Percentiles rank a stretch among this genome's conserved stretches.
phyloP scores from a whole-genome alignment of 2,888 invertebrate species.

The Anoplius nigerrimus region DNA sequence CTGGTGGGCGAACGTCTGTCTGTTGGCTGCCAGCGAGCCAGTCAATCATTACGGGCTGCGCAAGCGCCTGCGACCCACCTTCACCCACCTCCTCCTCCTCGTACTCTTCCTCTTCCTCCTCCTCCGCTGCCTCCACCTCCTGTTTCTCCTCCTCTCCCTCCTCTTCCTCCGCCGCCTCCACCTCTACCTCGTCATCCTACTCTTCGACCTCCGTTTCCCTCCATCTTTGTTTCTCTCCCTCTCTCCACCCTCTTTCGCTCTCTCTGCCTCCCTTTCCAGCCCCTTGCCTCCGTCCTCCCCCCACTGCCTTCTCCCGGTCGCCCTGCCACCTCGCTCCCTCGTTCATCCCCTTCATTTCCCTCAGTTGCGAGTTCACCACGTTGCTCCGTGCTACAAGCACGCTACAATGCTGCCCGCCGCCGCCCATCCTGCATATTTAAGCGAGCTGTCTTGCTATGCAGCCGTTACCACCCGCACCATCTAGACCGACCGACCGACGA shows the following conservation, averaged over 20 bases:
- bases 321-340: constrained; percentile 24
- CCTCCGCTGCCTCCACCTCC: constrained; percentile 16
- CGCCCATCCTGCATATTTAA: constrained; percentile 75
- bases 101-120: constrained; percentile 23
- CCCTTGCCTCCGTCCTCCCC: constrained; percentile 26
- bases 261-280: no score
- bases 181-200: constrained; percentile 35
- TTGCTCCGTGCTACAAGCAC: constrained; percentile 46
- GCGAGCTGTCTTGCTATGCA: constrained; percentile 72
- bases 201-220: constrained; percentile 33
- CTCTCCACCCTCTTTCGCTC: constrained; percentile 24
- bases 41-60: constrained; percentile 75
- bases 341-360: constrained; percentile 65
- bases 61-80: constrained; percentile 65
- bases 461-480: constrained; percentile 65
- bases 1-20: constrained; percentile 74
- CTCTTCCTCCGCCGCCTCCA: constrained; percentile 34
- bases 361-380: constrained; percentile 69
- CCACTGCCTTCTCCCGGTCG: constrained; percentile 27
- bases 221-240: constrained; percentile 48
- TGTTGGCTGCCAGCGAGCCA: constrained; percentile 76
- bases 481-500: constrained; percentile 46
- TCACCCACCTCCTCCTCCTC: constrained; percentile 43
- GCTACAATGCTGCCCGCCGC: constrained; percentile 27
- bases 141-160: constrained; percentile 33